Base-by-base conservation (phyloP, 2,113 vertebrate species). In the Muntiacus muntjak region DNA sequence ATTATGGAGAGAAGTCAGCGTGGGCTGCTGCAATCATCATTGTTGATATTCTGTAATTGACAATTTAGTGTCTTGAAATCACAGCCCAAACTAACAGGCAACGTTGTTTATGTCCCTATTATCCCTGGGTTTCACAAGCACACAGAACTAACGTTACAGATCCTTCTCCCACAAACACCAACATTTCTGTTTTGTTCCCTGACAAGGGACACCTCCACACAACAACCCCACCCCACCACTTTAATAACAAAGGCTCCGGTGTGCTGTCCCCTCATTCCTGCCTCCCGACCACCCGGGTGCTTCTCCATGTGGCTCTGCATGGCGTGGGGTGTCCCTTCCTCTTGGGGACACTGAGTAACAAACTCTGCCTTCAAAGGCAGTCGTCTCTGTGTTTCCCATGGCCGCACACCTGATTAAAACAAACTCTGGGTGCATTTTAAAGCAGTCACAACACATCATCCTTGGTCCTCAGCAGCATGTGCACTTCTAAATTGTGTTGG, bases 1-100 rank as follows among this genome's bases (percentile, higher is more conserved):
- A 25, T 0, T 10, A 1, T 0, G n/a, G 52, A 0, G 79, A 90
- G 25, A 21, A 28, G 16, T 3, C 25, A 14, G 21, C 11, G 10
- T 19, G 3, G 12, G 23, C 10, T 26, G n/a, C 52, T 64, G 10
- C 26, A 9, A 52, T 23, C 4, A n/a, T 14, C 3, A 1, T 14
- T 36, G 43, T 2, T 9, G n/a, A 58, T 1, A 28, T n/a, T 40
- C 87, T 11, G 54, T 7, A 67, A 50, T 1, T 45, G n/a, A 85
- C 30, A 36, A 52, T 19, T 26, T 36, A 13, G 62, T 43, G 64
- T 55, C 26, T 28, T 58, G 91, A 87, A 95, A 58, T 74, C 79
- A 30, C 17, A 57, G 64, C 55, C 71, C 74, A 67, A 76, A 47
- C 6, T 7, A 23, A 79, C 6, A 47, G 74, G 71, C 47, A 9